Percentiles rank a stretch among this genome's conserved stretches.
Evolutionary conservation across 2,113 vertebrate species (phyloP).

Genomic region (Mastomys coucha): DNA sequence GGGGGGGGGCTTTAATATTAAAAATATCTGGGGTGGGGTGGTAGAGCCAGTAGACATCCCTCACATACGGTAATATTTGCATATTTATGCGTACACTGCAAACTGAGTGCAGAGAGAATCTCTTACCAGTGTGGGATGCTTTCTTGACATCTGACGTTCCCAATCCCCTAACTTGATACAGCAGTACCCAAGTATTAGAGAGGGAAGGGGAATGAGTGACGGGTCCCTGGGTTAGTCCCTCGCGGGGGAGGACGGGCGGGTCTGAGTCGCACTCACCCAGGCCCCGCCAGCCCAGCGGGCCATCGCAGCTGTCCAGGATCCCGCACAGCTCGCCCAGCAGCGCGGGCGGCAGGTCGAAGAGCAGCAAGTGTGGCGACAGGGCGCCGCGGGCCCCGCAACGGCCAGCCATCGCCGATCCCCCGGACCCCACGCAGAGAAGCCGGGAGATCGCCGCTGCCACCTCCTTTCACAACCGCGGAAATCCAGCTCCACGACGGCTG

Average conservation of each 20-base stretch:
- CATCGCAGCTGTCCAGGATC: conserved; percentile 87
- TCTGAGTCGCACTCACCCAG: conserved; percentile 85
- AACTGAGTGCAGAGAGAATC: not conserved
- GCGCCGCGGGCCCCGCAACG: not conserved
- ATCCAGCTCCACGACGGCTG: conserved; percentile 24
- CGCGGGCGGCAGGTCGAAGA: conserved; percentile 86
- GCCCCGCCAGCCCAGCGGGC: conserved; percentile 87
- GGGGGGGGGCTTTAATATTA: not conserved
- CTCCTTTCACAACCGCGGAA: conserved; percentile 74
- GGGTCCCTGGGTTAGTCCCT: not conserved
- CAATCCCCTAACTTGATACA: not conserved
- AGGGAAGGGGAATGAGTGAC: too few species aligned
- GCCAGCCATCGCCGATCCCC: conserved; percentile 5
- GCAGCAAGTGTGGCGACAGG: conserved; percentile 73
- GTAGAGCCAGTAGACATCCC: not conserved
- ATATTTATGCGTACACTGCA: not conserved
- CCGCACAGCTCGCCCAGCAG: conserved; percentile 85
- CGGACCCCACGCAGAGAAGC: too few species aligned
- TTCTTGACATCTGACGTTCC: not conserved
- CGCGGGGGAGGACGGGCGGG: not conserved
- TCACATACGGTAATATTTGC: not conserved
- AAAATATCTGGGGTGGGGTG: not conserved
- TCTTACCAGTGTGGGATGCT: rapidly evolving
- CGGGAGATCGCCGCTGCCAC: not conserved
- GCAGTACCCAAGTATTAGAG: not conserved